A percentile compares a stretch with the other conserved stretches of the same genome.
These are phyloP conservation scores for Seriola quinqueradiata DNA, from an alignment of 2,113 vertebrate species.

Conservation along the genomic window DNA sequence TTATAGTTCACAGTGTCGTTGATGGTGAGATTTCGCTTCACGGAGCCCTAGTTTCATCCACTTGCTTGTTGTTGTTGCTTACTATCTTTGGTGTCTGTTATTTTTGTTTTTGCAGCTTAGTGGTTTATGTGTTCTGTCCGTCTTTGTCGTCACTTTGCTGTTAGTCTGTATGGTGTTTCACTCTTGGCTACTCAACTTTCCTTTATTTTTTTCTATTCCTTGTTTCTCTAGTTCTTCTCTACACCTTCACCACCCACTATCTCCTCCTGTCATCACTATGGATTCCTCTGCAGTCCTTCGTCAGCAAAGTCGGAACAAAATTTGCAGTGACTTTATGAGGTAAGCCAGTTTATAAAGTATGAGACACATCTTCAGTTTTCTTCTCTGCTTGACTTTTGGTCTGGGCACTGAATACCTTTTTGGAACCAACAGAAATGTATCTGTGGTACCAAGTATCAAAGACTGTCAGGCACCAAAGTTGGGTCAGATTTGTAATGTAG, in stretches of 20 bases:
- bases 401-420: too few relatives aligned
- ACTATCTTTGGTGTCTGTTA: neutral
- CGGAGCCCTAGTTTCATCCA: neutral
- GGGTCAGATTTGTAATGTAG: neutral
- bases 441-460: neutral
- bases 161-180: neutral
- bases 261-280: conserved; percentile 59
- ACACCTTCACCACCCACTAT: neutral
- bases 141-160: neutral
- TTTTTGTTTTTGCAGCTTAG: neutral
- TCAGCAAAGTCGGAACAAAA: conserved; percentile 76
- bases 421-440: neutral
- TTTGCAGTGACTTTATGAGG: conserved; percentile 64
- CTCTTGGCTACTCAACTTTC: conserved; percentile 1
- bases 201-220: neutral
- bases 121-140: neutral
- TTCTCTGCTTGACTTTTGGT: neutral
- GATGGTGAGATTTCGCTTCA: neutral
- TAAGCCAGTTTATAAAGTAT: conserved; percentile 32
- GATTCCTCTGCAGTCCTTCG: conserved; percentile 69
- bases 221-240: conserved; percentile 30
- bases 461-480: neutral
- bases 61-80: neutral
- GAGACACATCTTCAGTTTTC: neutral
- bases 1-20: neutral